A percentile compares a stretch with the other conserved stretches of the same genome.
These are phyloP conservation scores for Phenganax stokvisi DNA, from an alignment of 92 coral and sea anemone species.

Conservation along the genomic window DNA sequence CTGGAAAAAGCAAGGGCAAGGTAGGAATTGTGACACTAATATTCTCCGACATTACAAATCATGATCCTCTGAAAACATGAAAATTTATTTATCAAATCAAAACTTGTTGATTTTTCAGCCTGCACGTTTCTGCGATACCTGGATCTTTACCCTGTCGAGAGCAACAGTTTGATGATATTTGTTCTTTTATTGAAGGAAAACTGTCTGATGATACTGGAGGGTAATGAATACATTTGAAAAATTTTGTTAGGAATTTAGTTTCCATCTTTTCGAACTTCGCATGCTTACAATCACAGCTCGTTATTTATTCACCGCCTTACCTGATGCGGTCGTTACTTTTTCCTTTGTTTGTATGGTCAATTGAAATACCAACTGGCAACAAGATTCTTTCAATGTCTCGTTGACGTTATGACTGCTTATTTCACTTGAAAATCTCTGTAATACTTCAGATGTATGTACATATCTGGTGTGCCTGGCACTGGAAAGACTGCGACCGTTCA, in stretches of 20 bases:
- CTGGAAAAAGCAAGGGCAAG: constrained; percentile 83
- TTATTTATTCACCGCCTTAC: neutral
- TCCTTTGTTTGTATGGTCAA: neutral
- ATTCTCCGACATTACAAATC: too few species aligned
- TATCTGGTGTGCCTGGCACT: constrained; percentile 98
- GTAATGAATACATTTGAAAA: constrained; percentile 37
- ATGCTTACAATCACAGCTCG: neutral
- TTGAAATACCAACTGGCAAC: neutral
- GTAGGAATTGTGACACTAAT: constrained; percentile 37
- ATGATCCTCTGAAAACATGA: neutral
- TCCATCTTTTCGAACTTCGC: too few species aligned
- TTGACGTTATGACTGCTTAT: neutral
- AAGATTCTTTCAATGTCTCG: neutral
- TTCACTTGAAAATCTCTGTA: neutral
- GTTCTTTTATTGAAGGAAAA: constrained; percentile 82
- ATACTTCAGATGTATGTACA: constrained; percentile 80
- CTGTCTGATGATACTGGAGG: constrained; percentile 81
- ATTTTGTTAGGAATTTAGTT: neutral
- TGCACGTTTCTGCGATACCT: constrained; percentile 93
- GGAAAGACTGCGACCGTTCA: constrained; percentile 98
- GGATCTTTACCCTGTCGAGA: constrained; percentile 93
- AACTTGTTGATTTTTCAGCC: constrained; percentile 40
- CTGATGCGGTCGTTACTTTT: neutral
- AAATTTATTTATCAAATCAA: neutral
- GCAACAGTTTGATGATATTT: constrained; percentile 87